Conservation (phyloP, 2,888 invertebrate species). For the Urechis unicinctus region DNA sequence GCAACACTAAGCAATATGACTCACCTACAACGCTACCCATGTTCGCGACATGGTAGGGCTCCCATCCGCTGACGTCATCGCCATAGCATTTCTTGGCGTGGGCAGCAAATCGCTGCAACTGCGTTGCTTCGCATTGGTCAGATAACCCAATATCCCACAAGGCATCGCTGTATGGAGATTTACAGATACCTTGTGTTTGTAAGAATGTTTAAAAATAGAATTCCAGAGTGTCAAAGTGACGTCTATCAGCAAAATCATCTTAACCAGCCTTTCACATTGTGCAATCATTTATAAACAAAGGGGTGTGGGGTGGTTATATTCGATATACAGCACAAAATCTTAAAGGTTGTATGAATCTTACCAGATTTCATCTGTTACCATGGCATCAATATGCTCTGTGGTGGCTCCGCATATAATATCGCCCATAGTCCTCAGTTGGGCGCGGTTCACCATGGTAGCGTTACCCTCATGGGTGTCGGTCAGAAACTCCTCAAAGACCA, state of each 20-base stretch:
- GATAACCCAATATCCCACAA: not conserved
- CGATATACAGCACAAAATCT: no score
- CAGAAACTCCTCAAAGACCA: not conserved
- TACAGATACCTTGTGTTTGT: no score
- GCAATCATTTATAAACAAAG: no score
- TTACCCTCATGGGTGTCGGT: not conserved
- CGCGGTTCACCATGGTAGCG: not conserved
- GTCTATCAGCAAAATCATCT: no score
- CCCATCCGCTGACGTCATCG: conserved; percentile 2
- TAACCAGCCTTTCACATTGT: no score
- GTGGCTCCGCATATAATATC: not conserved
- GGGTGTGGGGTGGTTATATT: no score
- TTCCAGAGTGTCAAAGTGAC: no score
- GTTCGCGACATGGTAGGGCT: not conserved
- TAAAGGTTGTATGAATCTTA: no score
- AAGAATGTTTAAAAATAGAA: no score
- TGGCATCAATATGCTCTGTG: not conserved
- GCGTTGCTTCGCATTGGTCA: not conserved
- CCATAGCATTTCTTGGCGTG: conserved; percentile 3
- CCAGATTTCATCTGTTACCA: not conserved
- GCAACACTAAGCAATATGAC: no score
- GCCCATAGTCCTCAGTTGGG: not conserved
- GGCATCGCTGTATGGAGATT: conserved; percentile 1
- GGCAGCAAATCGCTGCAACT: not conserved
- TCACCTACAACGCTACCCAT: not conserved